Evolutionary conservation across 1,140 invertebrate species (phyloP).

Genomic region (Agrilus planipennis): DNA sequence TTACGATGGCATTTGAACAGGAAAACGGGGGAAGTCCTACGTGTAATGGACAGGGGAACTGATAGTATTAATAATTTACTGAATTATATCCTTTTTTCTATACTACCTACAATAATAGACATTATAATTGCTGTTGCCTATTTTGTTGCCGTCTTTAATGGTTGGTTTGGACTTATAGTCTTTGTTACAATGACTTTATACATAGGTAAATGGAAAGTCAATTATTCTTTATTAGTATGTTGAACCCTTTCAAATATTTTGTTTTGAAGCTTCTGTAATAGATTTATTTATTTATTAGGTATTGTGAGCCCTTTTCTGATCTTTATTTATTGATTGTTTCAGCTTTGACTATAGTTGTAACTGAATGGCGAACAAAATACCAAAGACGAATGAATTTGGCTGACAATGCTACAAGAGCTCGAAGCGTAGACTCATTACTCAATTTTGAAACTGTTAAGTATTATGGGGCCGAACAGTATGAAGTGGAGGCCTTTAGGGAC

Average conservation of each 20-base stretch:
- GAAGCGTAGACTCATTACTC: conserved; percentile 89
- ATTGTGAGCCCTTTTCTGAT: not conserved
- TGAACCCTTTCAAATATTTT: not conserved
- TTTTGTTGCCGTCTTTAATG: conserved; percentile 78
- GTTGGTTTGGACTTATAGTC: conserved; percentile 89
- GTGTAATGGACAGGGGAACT: conserved; percentile 91
- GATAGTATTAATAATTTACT: conserved; percentile 88
- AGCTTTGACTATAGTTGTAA: conserved; percentile 77
- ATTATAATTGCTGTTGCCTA: conserved; percentile 87
- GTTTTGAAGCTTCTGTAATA: too few species aligned
- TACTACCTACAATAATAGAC: conserved; percentile 84
- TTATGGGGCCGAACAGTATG: conserved; percentile 86
- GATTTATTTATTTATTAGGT: too few species aligned
- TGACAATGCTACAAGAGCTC: conserved; percentile 83
- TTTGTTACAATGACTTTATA: conserved; percentile 87
- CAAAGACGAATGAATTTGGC: conserved; percentile 84
- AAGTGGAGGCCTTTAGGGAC: conserved; percentile 71
- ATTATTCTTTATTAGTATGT: not conserved
- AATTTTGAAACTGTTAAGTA: conserved; percentile 99
- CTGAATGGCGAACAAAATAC: conserved; percentile 94
- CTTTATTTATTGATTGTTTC: conserved; percentile 22
- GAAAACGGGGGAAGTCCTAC: conserved; percentile 90
- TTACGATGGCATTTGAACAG: conserved; percentile 81
- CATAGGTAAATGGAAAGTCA: conserved; percentile 61
- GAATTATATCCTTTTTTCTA: conserved; percentile 78